Conservation (phyloP, 2,888 invertebrate species). For the Hyles lineata region DNA sequence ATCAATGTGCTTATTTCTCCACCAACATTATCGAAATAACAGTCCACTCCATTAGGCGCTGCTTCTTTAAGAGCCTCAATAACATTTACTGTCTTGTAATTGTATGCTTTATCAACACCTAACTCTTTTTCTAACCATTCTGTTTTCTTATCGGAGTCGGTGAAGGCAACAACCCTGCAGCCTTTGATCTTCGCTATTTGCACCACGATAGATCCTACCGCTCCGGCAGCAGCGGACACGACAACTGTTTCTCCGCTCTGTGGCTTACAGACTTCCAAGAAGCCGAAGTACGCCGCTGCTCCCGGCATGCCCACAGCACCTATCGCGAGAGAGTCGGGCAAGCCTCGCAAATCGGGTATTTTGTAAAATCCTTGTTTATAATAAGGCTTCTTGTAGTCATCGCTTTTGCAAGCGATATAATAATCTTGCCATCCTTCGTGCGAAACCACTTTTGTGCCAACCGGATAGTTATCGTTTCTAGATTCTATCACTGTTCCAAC, state of each 20-base stretch:
- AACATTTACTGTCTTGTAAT: constrained; percentile 86
- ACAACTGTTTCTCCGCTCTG: constrained; percentile 88
- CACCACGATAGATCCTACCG: constrained; percentile 88
- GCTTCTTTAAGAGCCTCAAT: constrained; percentile 78
- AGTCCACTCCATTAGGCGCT: constrained; percentile 87
- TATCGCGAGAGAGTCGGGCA: constrained; percentile 79
- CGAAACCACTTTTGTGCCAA: constrained; percentile 85
- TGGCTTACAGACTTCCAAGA: constrained; percentile 87
- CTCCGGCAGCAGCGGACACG: constrained; percentile 89
- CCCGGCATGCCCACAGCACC: constrained; percentile 88
- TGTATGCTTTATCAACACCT: constrained; percentile 88
- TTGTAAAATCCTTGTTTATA: constrained; percentile 49
- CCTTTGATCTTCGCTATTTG: constrained; percentile 89
- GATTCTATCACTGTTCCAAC: constrained; percentile 84
- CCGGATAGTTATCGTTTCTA: constrained; percentile 84
- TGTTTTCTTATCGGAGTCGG: constrained; percentile 88
- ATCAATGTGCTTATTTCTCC: constrained; percentile 86
- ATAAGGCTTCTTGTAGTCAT: background rate
- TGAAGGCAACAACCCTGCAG: constrained; percentile 86
- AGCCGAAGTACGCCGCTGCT: constrained; percentile 88
- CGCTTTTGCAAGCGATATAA: constrained; percentile 36
- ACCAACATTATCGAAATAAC: constrained; percentile 91
- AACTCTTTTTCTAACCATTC: constrained; percentile 84
- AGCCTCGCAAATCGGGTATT: constrained; percentile 79
- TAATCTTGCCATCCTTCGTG: constrained; percentile 64